Conservation (phyloP, 2,888 invertebrate genomes). For the Spatulosminthurus flaviceps region DNA sequence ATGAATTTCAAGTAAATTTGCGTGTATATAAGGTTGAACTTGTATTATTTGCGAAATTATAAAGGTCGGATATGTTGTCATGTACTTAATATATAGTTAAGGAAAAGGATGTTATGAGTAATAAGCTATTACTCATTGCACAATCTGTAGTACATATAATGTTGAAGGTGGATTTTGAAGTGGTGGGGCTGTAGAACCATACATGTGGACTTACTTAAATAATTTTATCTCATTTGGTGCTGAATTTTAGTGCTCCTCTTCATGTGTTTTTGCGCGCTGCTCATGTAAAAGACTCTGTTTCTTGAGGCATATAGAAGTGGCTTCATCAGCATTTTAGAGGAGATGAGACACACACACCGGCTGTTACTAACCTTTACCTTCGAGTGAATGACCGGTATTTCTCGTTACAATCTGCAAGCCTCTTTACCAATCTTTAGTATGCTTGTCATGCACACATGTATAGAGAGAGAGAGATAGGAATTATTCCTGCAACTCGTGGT, state of each 20-base stretch:
- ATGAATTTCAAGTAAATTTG: no score
- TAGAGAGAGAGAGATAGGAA: background rate
- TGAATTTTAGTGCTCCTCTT: background rate
- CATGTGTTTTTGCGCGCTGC: background rate
- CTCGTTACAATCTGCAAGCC: background rate
- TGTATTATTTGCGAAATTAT: no score
- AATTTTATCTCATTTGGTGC: background rate
- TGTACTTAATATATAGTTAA: no score
- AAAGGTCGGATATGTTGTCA: no score
- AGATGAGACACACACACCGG: slow-evolving; percentile 8
- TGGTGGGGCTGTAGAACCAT: no score
- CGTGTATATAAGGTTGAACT: no score
- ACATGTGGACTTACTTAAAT: no score
- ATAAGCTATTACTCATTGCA: no score
- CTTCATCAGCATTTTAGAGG: slow-evolving; percentile 3
- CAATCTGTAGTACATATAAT: no score
- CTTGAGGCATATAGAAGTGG: background rate
- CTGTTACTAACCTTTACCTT: slow-evolving; percentile 44
- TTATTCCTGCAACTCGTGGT: no score
- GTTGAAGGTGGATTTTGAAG: no score
- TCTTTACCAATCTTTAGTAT: background rate
- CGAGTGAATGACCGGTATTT: slow-evolving; percentile 42
- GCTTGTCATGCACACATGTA: background rate
- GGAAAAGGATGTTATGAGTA: no score
- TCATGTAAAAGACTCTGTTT: background rate